Conservation (phyloP, 2,113 vertebrate species). For the Furnarius figulus region DNA sequence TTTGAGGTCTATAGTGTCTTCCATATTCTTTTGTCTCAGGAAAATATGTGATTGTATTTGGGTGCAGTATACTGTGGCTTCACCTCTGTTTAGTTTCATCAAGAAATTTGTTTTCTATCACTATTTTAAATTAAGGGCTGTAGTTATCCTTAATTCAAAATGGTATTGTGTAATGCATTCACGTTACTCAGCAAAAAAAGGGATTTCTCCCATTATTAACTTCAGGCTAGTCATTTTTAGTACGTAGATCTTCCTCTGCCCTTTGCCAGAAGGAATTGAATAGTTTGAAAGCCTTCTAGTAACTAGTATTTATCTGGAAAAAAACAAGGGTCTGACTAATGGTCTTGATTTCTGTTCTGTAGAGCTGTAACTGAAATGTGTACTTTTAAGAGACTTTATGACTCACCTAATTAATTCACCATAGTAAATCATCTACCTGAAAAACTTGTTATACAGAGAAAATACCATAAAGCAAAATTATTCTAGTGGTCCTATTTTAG, state of each 20-base stretch:
- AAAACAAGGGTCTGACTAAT: background rate
- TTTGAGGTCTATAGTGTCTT: background rate
- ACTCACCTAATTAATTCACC: background rate
- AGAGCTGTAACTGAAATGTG: background rate
- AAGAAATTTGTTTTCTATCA: background rate
- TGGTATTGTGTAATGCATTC: fast-evolving
- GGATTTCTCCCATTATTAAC: background rate
- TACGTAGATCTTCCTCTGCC: background rate
- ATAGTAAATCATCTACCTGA: background rate
- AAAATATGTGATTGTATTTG: background rate
- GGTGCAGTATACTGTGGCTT: background rate
- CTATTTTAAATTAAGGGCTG: background rate
- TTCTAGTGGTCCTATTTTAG: background rate
- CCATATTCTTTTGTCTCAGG: background rate
- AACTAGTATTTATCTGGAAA: background rate
- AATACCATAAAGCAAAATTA: background rate
- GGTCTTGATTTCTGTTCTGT: background rate
- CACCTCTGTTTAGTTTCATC: background rate
- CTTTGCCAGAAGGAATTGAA: background rate
- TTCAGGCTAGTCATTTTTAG: background rate
- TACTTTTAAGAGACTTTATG: background rate
- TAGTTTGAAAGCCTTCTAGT: background rate
- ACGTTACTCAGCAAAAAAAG: background rate
- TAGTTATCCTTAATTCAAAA: background rate
- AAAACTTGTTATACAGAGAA: background rate